Base-by-base conservation (phyloP, 2,113 vertebrate genomes). In the Azemiops feae region DNA sequence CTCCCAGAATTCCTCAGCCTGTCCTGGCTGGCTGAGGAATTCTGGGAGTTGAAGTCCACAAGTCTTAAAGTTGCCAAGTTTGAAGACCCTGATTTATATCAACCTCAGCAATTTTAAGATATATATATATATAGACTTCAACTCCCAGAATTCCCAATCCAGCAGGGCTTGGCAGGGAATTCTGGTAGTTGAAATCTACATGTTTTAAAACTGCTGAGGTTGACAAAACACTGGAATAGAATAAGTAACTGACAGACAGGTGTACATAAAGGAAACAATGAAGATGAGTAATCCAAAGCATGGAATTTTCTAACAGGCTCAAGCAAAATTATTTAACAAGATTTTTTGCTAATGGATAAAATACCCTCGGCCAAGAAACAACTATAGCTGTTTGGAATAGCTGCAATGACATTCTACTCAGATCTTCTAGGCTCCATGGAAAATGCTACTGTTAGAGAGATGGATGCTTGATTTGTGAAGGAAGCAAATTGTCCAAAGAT, bases 271-370 rank as follows among this genome's bases (percentile, higher is more conserved):
- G 16, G 74, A 22, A 74, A 92, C 87, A 92, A 86, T 25, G n/a
- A 0, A 16, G 87, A 52, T 0, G 3, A 89, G 8, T 92, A 52
- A 11, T 93, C 53, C 64, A 5, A 8, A 16, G 1, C 89, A 89
- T 91, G 88, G 89, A 93, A 92, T 64, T 1, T 20, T 81, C n/a
- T 39, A 81, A 81, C 18, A 39, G 34, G 69, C 18, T 39, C 69
- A 81, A 20, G 69, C 16, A 81, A 81, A 81, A 81, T 39, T 39
- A 39, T 81, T 81, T 20, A 81, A 81, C n/a, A 81, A 81, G 16
- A 22, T 81, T 81, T 50, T 81, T 81, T 81, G 34, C 69, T 81
- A 20, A 39, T 81, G n/a, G 16, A 81, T 16, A 39, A 60, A 39
- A 39, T 81, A 20, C 16, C 69, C 16, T 39, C 6, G 20, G 34